Percentiles rank a stretch among this genome's conserved stretches.
Evolutionary conservation across 2,888 invertebrate genomes (phyloP).

Genomic region (Limenitis camilla): DNA sequence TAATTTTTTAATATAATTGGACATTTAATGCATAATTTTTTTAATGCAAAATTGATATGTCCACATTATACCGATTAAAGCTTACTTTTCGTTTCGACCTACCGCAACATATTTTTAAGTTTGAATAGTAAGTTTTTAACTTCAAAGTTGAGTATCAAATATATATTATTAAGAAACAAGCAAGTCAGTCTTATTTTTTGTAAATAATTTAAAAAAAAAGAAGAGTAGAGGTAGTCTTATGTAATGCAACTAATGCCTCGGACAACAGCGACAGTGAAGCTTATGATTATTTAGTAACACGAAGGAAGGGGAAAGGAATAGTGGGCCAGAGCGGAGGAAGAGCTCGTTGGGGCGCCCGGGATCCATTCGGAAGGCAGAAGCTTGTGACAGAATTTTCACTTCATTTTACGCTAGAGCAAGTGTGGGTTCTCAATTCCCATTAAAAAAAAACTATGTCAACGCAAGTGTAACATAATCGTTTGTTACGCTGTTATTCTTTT

Average conservation of each 20-base stretch:
- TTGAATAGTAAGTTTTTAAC: slow-evolving; percentile 15
- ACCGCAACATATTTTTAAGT: slow-evolving; percentile 26
- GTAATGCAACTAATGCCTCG: slow-evolving; percentile 44
- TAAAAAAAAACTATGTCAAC: no score
- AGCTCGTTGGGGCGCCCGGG: slow-evolving; percentile 1
- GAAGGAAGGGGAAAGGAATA: slow-evolving; percentile 45
- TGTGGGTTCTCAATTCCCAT: no score
- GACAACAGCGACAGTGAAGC: slow-evolving; percentile 49
- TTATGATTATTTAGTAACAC: slow-evolving; percentile 38
- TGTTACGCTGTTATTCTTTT: no score
- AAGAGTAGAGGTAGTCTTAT: slow-evolving; percentile 31
- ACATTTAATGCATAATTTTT: slow-evolving; percentile 35
- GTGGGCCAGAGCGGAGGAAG: slow-evolving; percentile 29
- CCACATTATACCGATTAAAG: slow-evolving; percentile 57
- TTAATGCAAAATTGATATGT: slow-evolving; percentile 47
- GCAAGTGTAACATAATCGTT: no score
- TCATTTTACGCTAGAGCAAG: no score
- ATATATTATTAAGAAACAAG: not conserved
- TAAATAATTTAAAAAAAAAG: slow-evolving; percentile 24
- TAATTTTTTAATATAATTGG: slow-evolving; percentile 40
- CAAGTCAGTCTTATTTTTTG: slow-evolving; percentile 29
- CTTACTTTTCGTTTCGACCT: slow-evolving; percentile 40
- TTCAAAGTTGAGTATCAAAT: slow-evolving; percentile 1
- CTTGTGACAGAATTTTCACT: not conserved
- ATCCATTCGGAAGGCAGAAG: slow-evolving; percentile 1